Base-by-base conservation (phyloP, 2,888 invertebrate species). In the Meteorus cinctellus region DNA sequence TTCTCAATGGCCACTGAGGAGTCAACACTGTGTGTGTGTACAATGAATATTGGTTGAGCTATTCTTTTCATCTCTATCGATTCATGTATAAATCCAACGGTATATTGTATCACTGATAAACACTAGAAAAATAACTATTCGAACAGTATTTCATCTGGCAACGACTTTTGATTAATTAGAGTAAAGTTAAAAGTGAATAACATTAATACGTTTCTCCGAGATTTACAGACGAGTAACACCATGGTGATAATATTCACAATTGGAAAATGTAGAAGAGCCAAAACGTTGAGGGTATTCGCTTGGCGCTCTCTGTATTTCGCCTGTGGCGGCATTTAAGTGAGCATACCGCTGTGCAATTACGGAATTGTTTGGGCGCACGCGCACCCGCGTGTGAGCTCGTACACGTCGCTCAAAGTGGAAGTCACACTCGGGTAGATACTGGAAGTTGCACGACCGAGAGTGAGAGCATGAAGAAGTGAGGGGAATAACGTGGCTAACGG, bases 381-480 rank as follows among this genome's bases (percentile, higher is more conserved):
- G 45, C 14, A 12, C 14, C 14, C 45, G 72, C 72, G 78, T 77
- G 80, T 77, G 75, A 72, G 76, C 63, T 68, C 45, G 69, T 70
- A 74, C 70, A 76, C 71, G 67, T 74, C 75, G 79, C 79, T 81
- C 83, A 82, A 82, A 83, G 83, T 80, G 80, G 81, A 82, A 83
- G 83, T 81, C 77, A 81, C 82, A 82, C 83, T 82, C 78, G 77
- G 80, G 77, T 82, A 79, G 80, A 81, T 80, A 79, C 48, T 19
- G 27, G 29, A 67, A 67, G 29, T 67, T 67, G 67, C 45, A 24
- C 48, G 27, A 6, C 14, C 14, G 34, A 63, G 27, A 63, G n/a
- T 63, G 29, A 31, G 29, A 27, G 31, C 31, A 19, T 63, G 34
- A 34, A 29, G 3, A 14, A 34, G 63, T 31, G 34, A 31, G n/a